A percentile compares a stretch with the other conserved stretches of the same genome.
These are phyloP conservation scores for Saccostrea glomerata DNA, from an alignment of 1,140 invertebrate species.

Conservation along the genomic window DNA sequence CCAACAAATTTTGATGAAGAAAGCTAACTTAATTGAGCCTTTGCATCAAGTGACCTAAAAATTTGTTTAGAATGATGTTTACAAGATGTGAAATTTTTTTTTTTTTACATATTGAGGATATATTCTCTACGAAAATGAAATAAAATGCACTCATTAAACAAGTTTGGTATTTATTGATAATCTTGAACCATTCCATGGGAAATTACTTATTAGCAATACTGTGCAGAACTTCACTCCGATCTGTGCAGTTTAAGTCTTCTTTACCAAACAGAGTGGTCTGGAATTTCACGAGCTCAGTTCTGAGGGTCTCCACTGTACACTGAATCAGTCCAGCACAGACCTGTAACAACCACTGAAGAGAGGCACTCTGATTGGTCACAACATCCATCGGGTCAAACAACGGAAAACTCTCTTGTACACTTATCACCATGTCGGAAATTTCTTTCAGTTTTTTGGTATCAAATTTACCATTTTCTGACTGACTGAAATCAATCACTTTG, in stretches of 20 bases:
- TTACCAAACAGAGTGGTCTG: not conserved
- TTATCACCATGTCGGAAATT: not conserved
- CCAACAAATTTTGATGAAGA: too few species aligned
- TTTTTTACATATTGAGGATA: too few species aligned
- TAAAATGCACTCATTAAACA: too few species aligned
- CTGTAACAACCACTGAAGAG: conserved; percentile 27
- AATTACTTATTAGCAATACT: not conserved
- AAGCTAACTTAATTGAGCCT: too few species aligned
- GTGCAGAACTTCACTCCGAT: not conserved
- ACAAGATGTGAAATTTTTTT: too few species aligned
- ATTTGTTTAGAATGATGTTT: too few species aligned
- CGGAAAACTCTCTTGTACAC: conserved; percentile 4
- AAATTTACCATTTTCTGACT: not conserved
- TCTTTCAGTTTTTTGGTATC: not conserved
- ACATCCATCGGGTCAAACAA: not conserved
- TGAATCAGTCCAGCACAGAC: conserved; percentile 7
- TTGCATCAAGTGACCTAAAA: too few species aligned
- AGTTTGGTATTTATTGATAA: too few species aligned
- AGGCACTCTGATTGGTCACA: not conserved
- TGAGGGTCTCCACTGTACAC: not conserved
- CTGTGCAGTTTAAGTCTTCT: not conserved
- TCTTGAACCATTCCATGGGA: not conserved
- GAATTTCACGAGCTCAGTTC: not conserved
- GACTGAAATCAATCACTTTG: not conserved
- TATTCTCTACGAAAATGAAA: too few species aligned